Percentiles rank a stretch among this genome's conserved stretches.
Evolutionary conservation across 37 sponge, comb jelly and placozoan species (phyloP).

Genomic region (Ianthella basta): DNA sequence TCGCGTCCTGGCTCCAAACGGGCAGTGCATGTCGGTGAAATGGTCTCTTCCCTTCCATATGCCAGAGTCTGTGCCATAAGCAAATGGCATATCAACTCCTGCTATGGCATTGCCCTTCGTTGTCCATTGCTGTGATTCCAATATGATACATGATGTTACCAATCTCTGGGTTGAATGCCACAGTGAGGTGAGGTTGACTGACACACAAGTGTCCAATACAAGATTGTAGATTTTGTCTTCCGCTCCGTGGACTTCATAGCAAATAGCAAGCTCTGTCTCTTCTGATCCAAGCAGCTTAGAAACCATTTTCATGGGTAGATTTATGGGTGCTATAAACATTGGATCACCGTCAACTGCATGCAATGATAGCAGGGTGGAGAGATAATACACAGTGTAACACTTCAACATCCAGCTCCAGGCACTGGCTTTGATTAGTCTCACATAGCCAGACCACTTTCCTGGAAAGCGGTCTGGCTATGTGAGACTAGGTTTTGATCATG

Average conservation of each 20-base stretch:
- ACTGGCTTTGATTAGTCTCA: no score
- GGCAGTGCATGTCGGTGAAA: no score
- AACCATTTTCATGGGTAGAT: not conserved
- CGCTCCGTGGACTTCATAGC: constrained; percentile 69
- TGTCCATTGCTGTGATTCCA: constrained; percentile 21
- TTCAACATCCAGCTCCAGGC: no score
- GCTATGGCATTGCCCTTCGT: constrained; percentile 8
- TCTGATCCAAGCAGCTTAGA: not conserved
- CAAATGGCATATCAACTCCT: no score
- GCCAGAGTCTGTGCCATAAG: no score
- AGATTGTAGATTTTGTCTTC: constrained; percentile 50
- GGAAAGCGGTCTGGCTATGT: no score
- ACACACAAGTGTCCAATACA: constrained; percentile 64
- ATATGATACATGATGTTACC: constrained; percentile 40
- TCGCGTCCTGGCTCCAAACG: not conserved
- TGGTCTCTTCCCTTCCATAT: no score
- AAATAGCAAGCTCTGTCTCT: constrained; percentile 26
- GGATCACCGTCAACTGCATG: constrained; percentile 26
- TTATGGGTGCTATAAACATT: constrained; percentile 25
- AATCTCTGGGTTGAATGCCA: constrained; percentile 40
- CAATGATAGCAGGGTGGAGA: no score
- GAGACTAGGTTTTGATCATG: no score
- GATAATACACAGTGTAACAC: no score
- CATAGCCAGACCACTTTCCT: no score
- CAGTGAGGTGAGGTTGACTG: constrained; percentile 57